These are phyloP conservation scores for Trichonephila clavata DNA, from an alignment of 1,140 invertebrate species.

Conservation along the genomic window DNA sequence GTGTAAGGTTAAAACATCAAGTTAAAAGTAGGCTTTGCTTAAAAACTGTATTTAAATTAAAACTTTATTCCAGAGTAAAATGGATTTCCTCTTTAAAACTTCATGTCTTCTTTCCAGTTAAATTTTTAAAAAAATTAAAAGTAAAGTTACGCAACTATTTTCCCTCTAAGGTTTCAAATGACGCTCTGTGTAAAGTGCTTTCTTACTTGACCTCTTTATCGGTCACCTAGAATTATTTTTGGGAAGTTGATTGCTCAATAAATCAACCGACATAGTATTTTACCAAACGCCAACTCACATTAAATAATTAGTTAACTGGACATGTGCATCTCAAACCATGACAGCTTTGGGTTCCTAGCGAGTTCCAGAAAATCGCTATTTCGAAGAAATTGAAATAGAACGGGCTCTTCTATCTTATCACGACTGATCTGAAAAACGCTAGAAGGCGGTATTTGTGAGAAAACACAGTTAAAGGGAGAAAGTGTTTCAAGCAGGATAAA, in stretches of 20 bases:
- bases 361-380: background rate
- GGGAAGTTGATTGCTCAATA: conserved; percentile 15
- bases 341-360: background rate
- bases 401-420: background rate
- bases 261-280: background rate
- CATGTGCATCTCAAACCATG: background rate
- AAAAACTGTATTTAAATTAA: background rate
- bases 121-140: background rate
- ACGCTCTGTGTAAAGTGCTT: background rate
- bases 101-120: background rate
- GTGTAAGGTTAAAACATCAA: background rate
- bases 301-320: background rate
- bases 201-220: conserved; percentile 29
- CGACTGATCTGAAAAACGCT: background rate
- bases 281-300: conserved; percentile 19
- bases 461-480: too few species aligned
- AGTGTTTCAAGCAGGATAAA: background rate
- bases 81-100: background rate
- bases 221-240: conserved; percentile 29
- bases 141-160: background rate
- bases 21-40: background rate
- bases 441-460: background rate
- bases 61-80: background rate
- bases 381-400: background rate
- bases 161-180: conserved; percentile 17